Base-by-base conservation (phyloP, 1,140 invertebrate genomes). In the Aphaenogaster ashmeadi region DNA sequence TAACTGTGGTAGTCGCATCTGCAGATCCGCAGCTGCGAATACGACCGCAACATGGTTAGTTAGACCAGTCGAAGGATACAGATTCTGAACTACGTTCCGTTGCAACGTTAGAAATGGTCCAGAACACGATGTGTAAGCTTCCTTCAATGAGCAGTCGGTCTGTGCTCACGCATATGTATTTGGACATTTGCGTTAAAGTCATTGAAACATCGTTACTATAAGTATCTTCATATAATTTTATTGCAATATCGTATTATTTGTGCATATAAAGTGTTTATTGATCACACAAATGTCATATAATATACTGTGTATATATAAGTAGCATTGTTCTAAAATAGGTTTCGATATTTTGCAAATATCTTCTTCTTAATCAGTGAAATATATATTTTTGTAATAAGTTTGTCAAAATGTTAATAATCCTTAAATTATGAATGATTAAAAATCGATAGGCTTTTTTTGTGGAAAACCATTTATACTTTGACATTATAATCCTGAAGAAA, bases 31-130 rank as follows among this genome's bases (percentile, higher is more conserved):
- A 71, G 33, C 62, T 78, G 69, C 60, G 56, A 71, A n/a, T 52
- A 56, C 44, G 27, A 58, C 50, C 64, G 36, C 69, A 83, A 47
- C 41, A 75, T 33, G 69, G 69, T 60, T 50, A 62, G 80, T 84
- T 84, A 74, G n/a, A 52, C 38, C 47, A 1, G 47, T 83, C 58
- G 56, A 64, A 77, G 50, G 62, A 58, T 83, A 78, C 87, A 64
- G 54, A 86, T 66, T n/a, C 18, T 50, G 13, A 47, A 38, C 50
- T 62, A 58, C 38, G 54, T 79, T 36, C 52, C n/a, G 15, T 83
- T 87, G 54, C 44, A 15, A 58, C 15, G 38, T 83, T 88, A 18
- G 58, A 38, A 86, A 90, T 44, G 21, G 7, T 62, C 18, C 15
- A 56, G 36, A 74, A 41, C 15, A 18, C 33, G 56, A n/a, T n/a